Conservation (phyloP, 2,113 vertebrate species). For the Meleagris gallopavo region DNA sequence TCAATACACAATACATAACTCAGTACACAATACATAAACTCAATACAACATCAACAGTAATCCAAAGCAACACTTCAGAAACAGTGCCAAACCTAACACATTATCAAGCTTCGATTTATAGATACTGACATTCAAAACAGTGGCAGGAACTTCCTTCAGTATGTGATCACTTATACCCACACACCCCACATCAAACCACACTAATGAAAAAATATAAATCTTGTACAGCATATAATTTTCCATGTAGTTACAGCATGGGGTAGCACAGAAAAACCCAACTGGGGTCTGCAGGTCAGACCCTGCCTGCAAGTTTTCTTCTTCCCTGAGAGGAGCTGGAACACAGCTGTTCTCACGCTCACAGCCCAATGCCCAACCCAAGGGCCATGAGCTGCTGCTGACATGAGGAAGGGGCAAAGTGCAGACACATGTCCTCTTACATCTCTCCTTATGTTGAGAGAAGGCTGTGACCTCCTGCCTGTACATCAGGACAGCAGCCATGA, state of each 20-base stretch:
- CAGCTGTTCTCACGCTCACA: neutral
- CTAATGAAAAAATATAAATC: neutral
- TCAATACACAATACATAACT: neutral
- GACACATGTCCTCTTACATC: fast-evolving
- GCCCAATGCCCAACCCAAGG: neutral
- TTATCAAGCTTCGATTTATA: neutral
- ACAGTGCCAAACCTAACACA: neutral
- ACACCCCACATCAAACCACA: neutral
- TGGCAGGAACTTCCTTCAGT: neutral
- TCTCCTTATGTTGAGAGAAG: neutral
- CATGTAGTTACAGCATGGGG: fast-evolving
- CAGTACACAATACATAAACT: too few species aligned
- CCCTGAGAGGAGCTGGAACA: neutral
- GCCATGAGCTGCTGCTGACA: neutral
- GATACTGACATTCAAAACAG: neutral
- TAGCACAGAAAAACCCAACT: neutral
- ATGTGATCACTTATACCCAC: neutral
- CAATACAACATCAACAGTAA: neutral
- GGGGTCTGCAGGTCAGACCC: neutral
- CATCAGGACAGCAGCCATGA: neutral
- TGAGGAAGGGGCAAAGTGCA: neutral
- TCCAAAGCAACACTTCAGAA: slow-evolving; percentile 6
- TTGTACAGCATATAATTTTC: neutral
- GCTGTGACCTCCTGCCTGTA: fast-evolving
- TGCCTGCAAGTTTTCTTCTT: neutral